Base-by-base conservation (phyloP, 2,888 invertebrate species). In the Drosophila paramelanica region DNA sequence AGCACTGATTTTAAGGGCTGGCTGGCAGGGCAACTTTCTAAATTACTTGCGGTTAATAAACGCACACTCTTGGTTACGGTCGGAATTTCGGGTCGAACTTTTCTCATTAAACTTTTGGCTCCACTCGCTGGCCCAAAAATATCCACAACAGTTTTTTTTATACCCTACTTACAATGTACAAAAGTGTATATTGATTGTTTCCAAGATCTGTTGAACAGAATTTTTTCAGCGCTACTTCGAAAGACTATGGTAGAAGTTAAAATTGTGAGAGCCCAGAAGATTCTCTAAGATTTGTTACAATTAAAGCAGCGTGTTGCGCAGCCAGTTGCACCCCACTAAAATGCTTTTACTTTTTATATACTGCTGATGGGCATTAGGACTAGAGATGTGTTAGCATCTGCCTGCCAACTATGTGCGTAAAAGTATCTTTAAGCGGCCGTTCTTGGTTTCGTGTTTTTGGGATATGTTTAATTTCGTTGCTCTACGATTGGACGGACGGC, bases 51-150 rank as follows among this genome's bases (percentile, higher is more conserved):
- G 81, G 74, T 69, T 72, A 83, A 86, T 86, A 86, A 88, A 83
- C 67, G 66, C 73, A 52, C 69, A 74, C 67, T 84, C 75, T 78
- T 72, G 69, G 77, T 71, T 76, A 70, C 53, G 67, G 64, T 59
- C 53, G 41, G 14, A 70, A 67, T 64, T 27, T 42, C 14, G 53
- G 59, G 7, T 46, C 47, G 67, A 86, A 86, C 74, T 88, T 89
- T 88, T 89, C 74, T 86, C 80, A 86, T 88, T 89, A 88, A 88
- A 88, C 83, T 86, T 88, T 77, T 67, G 53, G 45, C 52, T 45
- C 41, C 38, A 41, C 14, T 41, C 36, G 45, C 45, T 65, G 23
- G 66, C 50, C 64, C 53, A 57, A 65, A 70, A 75, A 67, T 66
- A 80, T 60, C 81, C 56, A 47, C 61, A 57, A 41, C 62, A 36